Evolutionary conservation across 2,888 invertebrate species (phyloP).

Genomic region (Plebejus melissa): DNA sequence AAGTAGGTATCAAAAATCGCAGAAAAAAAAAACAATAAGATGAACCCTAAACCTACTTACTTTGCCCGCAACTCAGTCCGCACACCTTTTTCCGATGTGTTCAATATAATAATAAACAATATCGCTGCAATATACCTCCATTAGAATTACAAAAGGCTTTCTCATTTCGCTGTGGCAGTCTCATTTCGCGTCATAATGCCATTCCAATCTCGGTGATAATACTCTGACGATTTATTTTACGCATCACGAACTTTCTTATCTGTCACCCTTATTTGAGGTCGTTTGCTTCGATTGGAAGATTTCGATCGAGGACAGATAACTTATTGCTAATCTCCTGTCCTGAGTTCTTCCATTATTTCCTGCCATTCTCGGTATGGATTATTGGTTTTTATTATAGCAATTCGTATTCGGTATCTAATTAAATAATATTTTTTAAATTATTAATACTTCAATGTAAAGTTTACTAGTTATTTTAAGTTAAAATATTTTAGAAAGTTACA

Average conservation of each 20-base stretch:
- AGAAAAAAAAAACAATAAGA: too few species aligned
- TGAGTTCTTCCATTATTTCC: conserved; percentile 21
- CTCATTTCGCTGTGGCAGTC: conserved; percentile 13
- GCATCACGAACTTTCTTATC: conserved; percentile 32
- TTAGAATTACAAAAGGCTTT: conserved; percentile 11
- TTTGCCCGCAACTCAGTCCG: background rate
- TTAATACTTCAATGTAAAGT: too few species aligned
- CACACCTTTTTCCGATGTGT: background rate
- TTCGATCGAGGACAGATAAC: conserved; percentile 30
- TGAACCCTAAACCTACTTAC: background rate
- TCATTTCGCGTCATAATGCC: conserved; percentile 26
- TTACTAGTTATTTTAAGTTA: background rate
- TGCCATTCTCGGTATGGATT: background rate
- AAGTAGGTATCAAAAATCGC: too few species aligned
- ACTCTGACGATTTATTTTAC: conserved; percentile 30
- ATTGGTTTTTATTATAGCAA: background rate
- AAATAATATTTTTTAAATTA: too few species aligned
- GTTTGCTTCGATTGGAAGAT: conserved; percentile 32
- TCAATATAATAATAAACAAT: background rate
- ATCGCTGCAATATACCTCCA: background rate
- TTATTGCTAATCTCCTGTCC: conserved; percentile 26
- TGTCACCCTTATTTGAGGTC: conserved; percentile 30
- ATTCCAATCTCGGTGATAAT: conserved; percentile 29
- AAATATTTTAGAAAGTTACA: background rate
- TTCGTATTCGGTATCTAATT: background rate